These are phyloP conservation scores for Rhaphigaster nebulosa DNA, from an alignment of 2,888 invertebrate genomes.

Conservation along the genomic window DNA sequence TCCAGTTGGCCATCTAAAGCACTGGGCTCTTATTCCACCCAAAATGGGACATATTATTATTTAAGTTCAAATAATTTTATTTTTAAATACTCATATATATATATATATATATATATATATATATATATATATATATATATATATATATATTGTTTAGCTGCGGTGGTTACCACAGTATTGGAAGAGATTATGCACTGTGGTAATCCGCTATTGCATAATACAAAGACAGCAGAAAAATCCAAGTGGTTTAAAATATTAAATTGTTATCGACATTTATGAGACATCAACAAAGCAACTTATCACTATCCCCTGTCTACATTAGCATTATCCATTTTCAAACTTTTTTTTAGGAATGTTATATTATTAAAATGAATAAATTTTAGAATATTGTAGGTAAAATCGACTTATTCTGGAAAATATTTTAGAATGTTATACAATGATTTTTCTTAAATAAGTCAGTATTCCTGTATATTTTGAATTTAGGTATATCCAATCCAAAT, in stretches of 20 bases:
- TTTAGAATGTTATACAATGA: not conserved
- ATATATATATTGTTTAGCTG: not conserved
- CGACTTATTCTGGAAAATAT: not conserved
- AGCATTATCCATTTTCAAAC: not conserved
- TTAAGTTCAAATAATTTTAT: not conserved
- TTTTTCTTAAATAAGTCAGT: not conserved
- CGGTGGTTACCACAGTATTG: conserved; percentile 12
- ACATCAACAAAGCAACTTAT: not conserved
- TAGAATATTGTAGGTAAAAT: not conserved
- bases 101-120: not conserved
- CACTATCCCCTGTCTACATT: not conserved
- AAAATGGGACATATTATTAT: not conserved
- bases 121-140: not conserved
- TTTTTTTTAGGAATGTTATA: not conserved
- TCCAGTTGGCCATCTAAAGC: not conserved
- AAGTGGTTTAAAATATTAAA: not conserved
- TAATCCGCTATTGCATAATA: not conserved
- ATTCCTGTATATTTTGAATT: not conserved
- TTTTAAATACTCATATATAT: not conserved
- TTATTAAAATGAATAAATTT: not conserved
- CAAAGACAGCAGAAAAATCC: not conserved
- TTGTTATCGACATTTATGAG: not conserved
- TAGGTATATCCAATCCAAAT: not conserved
- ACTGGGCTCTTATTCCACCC: conserved; percentile 11
- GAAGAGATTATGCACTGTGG: not conserved